These are phyloP conservation scores for Hestina assimilis DNA, from an alignment of 1,140 invertebrate genomes.

Conservation along the genomic window DNA sequence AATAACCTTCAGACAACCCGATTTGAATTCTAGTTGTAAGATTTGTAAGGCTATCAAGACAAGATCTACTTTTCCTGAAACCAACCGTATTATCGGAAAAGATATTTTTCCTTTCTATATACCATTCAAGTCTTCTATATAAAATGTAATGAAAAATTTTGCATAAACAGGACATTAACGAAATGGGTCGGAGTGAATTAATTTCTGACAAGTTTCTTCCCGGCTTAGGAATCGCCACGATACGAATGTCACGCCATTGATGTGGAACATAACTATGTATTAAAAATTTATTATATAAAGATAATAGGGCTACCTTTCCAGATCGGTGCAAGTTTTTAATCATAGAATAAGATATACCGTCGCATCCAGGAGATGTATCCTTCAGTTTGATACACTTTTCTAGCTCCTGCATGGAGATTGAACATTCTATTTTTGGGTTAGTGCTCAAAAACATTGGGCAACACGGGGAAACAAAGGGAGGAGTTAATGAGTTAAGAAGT, in stretches of 20 bases:
- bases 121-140: too few species aligned
- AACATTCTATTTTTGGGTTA: not conserved
- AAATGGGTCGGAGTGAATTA: too few species aligned
- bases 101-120: too few species aligned
- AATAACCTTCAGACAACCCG: too few species aligned
- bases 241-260: slow-evolving; percentile 18
- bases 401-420: slow-evolving; percentile 19
- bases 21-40: too few species aligned
- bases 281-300: slow-evolving; percentile 15
- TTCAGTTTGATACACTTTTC: slow-evolving; percentile 1
- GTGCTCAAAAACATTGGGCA: not conserved
- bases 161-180: too few species aligned
- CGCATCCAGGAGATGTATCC: slow-evolving; percentile 17
- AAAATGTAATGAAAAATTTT: too few species aligned
- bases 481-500: not conserved
- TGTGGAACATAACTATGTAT: not conserved
- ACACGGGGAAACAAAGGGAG: not conserved
- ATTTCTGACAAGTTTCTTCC: too few species aligned
- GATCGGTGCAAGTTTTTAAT: slow-evolving; percentile 12
- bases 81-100: too few species aligned
- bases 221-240: not conserved
- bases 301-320: slow-evolving; percentile 4
- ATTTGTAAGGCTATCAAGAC: too few species aligned
- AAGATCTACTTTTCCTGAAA: too few species aligned
- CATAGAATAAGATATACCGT: slow-evolving; percentile 22